Percentiles rank a stretch among this genome's conserved stretches.
Conservation (phyloP, 2,888 invertebrate genomes). For the Nebria salina region DNA sequence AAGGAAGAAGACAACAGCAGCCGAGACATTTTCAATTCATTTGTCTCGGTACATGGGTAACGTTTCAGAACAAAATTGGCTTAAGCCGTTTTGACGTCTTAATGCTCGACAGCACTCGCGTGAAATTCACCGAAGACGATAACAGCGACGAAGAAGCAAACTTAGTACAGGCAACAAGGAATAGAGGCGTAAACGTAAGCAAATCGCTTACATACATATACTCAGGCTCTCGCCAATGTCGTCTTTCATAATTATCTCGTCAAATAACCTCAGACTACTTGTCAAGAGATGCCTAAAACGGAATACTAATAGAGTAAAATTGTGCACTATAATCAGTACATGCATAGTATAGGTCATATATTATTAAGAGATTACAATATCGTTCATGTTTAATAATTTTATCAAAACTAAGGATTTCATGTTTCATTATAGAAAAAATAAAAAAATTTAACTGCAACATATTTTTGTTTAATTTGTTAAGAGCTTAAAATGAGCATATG, state of each 20-base stretch:
- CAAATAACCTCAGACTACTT: constrained; percentile 26
- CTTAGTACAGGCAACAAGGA: background rate
- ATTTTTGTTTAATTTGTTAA: too few relatives aligned
- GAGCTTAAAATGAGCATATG: background rate
- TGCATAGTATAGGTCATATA: too few relatives aligned
- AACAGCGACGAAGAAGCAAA: background rate
- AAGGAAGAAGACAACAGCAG: background rate
- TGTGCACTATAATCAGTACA: background rate
- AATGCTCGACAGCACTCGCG: constrained; percentile 34
- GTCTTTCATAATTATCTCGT: constrained; percentile 38
- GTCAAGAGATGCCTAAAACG: background rate
- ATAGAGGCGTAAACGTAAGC: constrained; percentile 4
- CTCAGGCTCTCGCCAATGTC: background rate
- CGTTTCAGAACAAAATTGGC: constrained; percentile 43
- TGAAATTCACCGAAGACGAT: constrained; percentile 3
- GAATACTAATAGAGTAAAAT: background rate
- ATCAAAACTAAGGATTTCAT: too few relatives aligned
- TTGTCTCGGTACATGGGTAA: constrained; percentile 39
- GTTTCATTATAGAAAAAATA: too few relatives aligned
- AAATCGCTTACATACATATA: constrained; percentile 11
- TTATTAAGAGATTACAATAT: too few relatives aligned
- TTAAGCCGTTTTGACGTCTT: constrained; percentile 44
- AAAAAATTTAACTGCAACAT: too few relatives aligned
- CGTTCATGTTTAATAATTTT: too few relatives aligned
- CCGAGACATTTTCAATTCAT: constrained; percentile 33